phyloP scores from a whole-genome alignment of 2,888 invertebrate species.

The Steinernema hermaphroditum region DNA sequence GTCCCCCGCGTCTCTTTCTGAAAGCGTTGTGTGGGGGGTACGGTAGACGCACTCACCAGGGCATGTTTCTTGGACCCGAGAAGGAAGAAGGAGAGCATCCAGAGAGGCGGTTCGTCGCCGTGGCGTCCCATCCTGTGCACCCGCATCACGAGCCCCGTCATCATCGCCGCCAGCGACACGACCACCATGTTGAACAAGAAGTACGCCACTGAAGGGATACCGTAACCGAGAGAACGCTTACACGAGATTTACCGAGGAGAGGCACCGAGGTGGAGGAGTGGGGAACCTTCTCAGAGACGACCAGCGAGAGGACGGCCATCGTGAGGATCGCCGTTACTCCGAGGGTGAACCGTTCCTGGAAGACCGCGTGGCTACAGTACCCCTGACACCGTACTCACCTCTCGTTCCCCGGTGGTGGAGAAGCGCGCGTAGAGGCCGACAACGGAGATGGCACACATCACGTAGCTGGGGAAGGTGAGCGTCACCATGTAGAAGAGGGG shows the following conservation, averaged over 20 bases:
- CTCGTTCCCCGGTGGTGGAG: conserved; percentile 59
- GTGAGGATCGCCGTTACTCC: conserved; percentile 64
- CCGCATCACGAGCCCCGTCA: conserved; percentile 57
- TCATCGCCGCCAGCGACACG: conserved; percentile 59
- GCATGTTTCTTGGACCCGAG: conserved; percentile 27
- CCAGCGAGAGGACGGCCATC: conserved; percentile 64
- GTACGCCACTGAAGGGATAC: conserved; percentile 54
- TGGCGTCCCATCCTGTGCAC: conserved; percentile 55
- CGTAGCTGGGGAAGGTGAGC: conserved; percentile 60
- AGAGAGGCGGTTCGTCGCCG: conserved; percentile 55
- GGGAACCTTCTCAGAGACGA: conserved; percentile 63
- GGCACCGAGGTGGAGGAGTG: conserved; percentile 62
- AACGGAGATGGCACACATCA: conserved; percentile 62
- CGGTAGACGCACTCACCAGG: conserved; percentile 25
- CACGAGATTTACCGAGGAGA: conserved; percentile 48
- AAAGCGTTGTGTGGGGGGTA: conserved; percentile 38
- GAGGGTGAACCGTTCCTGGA: conserved; percentile 59
- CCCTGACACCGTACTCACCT: conserved; percentile 42
- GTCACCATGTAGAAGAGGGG: conserved; percentile 65
- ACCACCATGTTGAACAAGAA: conserved; percentile 65
- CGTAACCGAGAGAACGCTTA: background rate
- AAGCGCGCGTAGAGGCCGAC: conserved; percentile 63
- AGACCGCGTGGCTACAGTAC: background rate
- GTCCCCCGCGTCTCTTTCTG: conserved; percentile 40
- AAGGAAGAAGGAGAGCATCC: conserved; percentile 47